Base-by-base conservation (phyloP, 1,140 invertebrate genomes). In the Aphidius gifuensis region DNA sequence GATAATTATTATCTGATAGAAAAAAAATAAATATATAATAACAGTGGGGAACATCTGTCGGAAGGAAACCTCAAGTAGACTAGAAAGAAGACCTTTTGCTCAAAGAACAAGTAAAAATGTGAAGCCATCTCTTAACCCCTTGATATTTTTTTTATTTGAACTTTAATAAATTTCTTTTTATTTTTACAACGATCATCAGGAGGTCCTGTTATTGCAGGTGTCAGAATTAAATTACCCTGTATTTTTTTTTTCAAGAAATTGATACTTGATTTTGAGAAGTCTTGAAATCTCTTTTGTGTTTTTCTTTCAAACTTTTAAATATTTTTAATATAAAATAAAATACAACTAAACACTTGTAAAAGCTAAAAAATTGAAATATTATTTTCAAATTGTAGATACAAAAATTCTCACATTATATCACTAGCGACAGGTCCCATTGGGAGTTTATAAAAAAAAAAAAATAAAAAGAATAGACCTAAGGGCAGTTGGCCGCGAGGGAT, bases 321-420 rank as follows among this genome's bases (percentile, higher is more conserved):
- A 16, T 16, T 16, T 16, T 16, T 1, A 16, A 16, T 16, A 16
- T 16, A 16, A 16, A 16, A 16, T 16, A 16, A 16, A 16, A 16
- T 16, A 16, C 16, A 16, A 16, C 16, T 16, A 16, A 16, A 16
- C 16, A 16, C 16, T 16, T 16, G 16, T 16, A 16, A 16, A 16
- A 16, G 1, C 16, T 16, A 16, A 16, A 16, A 16, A 16, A 0
- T 16, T 16, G 16, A 16, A 16, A 16, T 16, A 16, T 16, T 16
- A 16, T 16, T 16, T 16, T 16, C 16, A 16, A 16, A 16, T 16
- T 16, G 16, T 16, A 16, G 16, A 16, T 16, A 16, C 60, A 60
- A 63, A 63, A 68, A 73, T 79, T 80, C 76, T 78, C 77, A 80
- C 77, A 76, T 80, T 79, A 79, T 73, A 74, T 74, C 69, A 74